Evolutionary conservation across 2,113 vertebrate species (phyloP).

Genomic region (Acrocephalus arundinaceus): DNA sequence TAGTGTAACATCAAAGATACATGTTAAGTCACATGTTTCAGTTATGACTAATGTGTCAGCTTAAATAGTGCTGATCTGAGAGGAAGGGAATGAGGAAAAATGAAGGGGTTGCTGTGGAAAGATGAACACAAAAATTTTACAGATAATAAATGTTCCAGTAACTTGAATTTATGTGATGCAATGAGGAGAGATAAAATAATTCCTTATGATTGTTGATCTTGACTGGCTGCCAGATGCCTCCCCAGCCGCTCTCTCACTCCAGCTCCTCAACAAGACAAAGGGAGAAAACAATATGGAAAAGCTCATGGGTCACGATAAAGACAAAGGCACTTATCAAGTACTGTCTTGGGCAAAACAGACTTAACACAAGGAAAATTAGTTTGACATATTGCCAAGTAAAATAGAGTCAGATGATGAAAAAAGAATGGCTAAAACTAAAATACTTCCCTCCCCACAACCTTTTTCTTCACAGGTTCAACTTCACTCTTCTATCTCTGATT

Average conservation of each 20-base stretch:
- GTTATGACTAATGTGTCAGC: background rate
- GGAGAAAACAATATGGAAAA: background rate
- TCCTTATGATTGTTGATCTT: background rate
- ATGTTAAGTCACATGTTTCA: background rate
- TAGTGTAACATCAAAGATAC: background rate
- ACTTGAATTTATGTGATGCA: background rate
- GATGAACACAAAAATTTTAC: background rate
- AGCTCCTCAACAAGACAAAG: background rate
- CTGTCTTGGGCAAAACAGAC: background rate
- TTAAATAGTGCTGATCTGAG: background rate
- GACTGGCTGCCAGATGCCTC: background rate
- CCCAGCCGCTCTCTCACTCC: background rate
- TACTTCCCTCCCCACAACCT: rapidly evolving
- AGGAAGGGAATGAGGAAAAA: background rate
- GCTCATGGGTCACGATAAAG: rapidly evolving
- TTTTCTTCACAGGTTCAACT: background rate
- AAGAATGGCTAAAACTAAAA: background rate
- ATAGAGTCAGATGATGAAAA: background rate
- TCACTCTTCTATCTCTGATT: background rate
- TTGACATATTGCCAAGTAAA: background rate
- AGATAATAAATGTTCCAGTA: background rate
- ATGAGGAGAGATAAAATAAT: background rate
- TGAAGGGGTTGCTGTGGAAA: background rate
- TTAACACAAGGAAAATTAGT: background rate
- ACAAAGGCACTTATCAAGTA: background rate